Base-by-base conservation (phyloP, 2,888 invertebrate species). In the Tetragonisca angustula region DNA sequence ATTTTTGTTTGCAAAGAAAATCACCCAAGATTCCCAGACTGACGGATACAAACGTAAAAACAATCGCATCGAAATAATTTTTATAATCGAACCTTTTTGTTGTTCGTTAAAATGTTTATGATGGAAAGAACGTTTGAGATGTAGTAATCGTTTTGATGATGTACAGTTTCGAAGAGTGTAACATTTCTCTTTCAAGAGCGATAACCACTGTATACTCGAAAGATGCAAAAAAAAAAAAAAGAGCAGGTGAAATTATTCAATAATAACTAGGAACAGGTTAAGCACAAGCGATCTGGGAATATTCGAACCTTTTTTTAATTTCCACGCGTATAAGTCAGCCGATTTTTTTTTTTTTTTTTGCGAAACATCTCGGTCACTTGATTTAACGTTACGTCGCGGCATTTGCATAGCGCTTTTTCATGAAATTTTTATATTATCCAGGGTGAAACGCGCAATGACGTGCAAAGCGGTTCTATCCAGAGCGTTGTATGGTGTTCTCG, bases 341-440 rank as follows among this genome's bases (percentile, higher is more conserved):
- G 17, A 27, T 27, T 27, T 61, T 43, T 9, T 36, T 36, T 36
- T 36, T 9, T 1, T 9, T 9, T 43, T 43, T 61, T 61, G 6
- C 4, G 9, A 27, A 17, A 17, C 6, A 24, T 61, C 24, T 17
- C 24, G 17, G 61, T 61, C 27, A 24, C 61, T 17, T 61, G 61
- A 61, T 61, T 61, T 61, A 61, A 61, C 17, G 24, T 17, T 24
- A 61, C 17, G 9, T 24, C 24, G 24, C 61, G 9, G 24, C 43
- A 67, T 67, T 67, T 67, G 67, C 67, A 49, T 67, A 67, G 17
- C 24, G 36, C 52, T 56, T 56, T 70, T 71, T 71, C 56, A 71
- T 56, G 21, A 36, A 56, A n/a, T 54, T 56, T 17, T 36, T 36
- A n/a, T 71, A 56, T 71, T 71, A 71, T 71, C 56, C 32, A 56